A percentile compares a stretch with the other conserved stretches of the same genome.
phyloP scores from a whole-genome alignment of 2,888 invertebrate genomes.

The Seira musarum region DNA sequence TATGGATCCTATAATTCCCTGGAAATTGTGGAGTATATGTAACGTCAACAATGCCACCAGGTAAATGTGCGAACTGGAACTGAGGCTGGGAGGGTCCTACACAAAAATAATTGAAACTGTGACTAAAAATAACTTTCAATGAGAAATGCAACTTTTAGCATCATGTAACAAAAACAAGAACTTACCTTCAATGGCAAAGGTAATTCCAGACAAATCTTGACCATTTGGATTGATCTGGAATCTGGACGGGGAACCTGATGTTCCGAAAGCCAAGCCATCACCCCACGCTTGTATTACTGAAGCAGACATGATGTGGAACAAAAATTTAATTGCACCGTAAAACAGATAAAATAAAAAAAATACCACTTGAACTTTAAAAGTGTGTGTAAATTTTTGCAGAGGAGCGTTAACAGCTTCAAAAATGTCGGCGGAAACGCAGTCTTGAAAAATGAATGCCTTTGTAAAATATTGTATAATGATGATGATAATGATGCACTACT shows the following conservation, averaged over 20 bases:
- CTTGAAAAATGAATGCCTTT: too few relatives aligned
- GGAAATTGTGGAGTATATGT: slow-evolving; percentile 66
- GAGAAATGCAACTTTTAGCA: neutral
- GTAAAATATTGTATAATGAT: too few relatives aligned
- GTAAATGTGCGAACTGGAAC: slow-evolving; percentile 63
- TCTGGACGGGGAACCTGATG: slow-evolving; percentile 55
- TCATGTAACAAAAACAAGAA: neutral
- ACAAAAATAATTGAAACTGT: slow-evolving; percentile 17
- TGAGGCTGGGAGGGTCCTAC: slow-evolving; percentile 67
- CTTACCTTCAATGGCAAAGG: slow-evolving; percentile 68
- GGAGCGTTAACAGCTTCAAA: too few relatives aligned
- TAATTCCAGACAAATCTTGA: slow-evolving; percentile 66
- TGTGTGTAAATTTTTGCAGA: neutral
- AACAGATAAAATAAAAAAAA: slow-evolving; percentile 31
- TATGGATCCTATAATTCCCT: slow-evolving; percentile 65
- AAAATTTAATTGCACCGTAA: slow-evolving; percentile 25
- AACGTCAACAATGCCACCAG: slow-evolving; percentile 66
- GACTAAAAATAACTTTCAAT: neutral
- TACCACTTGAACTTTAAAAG: slow-evolving; percentile 28
- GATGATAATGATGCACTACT: too few relatives aligned
- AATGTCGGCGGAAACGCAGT: neutral
- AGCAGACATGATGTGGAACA: slow-evolving; percentile 63
- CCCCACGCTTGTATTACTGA: slow-evolving; percentile 67
- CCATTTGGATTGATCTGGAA: slow-evolving; percentile 67
- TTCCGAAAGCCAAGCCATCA: slow-evolving; percentile 63